phyloP scores from a whole-genome alignment of 2,888 invertebrate species.

The Chrysolina americana region DNA sequence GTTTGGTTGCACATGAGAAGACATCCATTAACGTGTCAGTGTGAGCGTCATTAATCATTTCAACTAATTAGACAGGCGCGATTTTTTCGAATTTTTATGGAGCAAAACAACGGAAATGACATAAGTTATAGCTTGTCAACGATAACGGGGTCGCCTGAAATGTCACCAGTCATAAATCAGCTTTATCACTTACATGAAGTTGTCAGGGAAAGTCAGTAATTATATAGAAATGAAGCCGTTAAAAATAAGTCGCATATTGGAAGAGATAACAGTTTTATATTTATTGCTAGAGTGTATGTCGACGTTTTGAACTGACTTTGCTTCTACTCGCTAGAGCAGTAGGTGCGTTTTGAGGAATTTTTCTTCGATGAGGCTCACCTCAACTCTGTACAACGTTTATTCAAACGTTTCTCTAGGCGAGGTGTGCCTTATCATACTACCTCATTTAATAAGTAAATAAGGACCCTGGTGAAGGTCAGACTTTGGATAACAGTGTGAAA shows the following conservation, averaged over 20 bases:
- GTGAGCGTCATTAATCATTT: conserved; percentile 55
- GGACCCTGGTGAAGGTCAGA: no score
- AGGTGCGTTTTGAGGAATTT: no score
- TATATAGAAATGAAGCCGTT: conserved; percentile 58
- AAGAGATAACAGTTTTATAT: conserved; percentile 58
- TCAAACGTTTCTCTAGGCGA: no score
- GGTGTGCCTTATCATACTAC: no score
- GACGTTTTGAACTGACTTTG: not conserved
- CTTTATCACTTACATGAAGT: conserved; percentile 60
- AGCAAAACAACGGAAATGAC: conserved; percentile 62
- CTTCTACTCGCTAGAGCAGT: not conserved
- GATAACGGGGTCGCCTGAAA: conserved; percentile 65
- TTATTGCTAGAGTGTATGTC: conserved; percentile 47
- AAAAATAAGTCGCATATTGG: conserved; percentile 56
- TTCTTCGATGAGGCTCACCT: no score
- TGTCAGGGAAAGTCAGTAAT: conserved; percentile 61
- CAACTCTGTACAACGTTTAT: no score
- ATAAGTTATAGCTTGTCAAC: conserved; percentile 63
- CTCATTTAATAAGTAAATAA: no score
- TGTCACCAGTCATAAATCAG: conserved; percentile 65
- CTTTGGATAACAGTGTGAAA: no score
- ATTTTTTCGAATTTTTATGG: conserved; percentile 60
- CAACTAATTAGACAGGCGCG: conserved; percentile 60
- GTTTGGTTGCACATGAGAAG: conserved; percentile 50
- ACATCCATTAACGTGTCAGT: conserved; percentile 50